Base-by-base conservation (phyloP, 2,797 vertebrate genomes). In the Sarcophilus harrisii region DNA sequence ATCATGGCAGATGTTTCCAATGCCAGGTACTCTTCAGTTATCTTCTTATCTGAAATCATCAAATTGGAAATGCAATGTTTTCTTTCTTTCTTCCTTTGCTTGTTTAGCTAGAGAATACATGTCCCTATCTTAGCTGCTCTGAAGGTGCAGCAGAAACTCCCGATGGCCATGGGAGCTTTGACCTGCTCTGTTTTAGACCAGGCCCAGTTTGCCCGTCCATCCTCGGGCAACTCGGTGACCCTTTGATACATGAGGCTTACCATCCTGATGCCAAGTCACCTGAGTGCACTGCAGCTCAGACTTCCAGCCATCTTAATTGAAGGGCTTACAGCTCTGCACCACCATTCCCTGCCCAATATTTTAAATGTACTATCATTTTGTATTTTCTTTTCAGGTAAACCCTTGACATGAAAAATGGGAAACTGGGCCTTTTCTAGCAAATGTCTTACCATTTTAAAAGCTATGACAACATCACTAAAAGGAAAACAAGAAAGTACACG, bases 391-490 rank as follows among this genome's bases (percentile, higher is more conserved):
- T 87, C 38, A 57, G 66, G 81, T 24, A 89, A 13, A 93, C 38
- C 45, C 95, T 29, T 81, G 58, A 94, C 92, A 5, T 45, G 55
- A 57, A 14, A 32, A 58, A 92, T 18, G 28, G 87, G 58, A 58
- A 94, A 62, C 1, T 2, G 45, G n/a, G 38, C 49, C 93, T 95
- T 90, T 73, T 95, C 94, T 54, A 57, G 91, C 21, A 89, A 91
- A 60, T 49, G 5, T 90, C 11, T 52, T 96, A 93, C 21, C 58
- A 55, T 66, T 95, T 97, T 49, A 91, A 96, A 55, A 95, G 57
- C 28, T 58, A 38, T 81, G n/a, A 91, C 57, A 90, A n/a, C 13
- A 0, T 27, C 29, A 93, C n/a, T 93, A 92, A 97, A 96, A 96
- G 27, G 60, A 94, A 29, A 96, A 95, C 59, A 87, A 1, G 55